Conservation (phyloP, 1,140 invertebrate genomes). For the Glomeris maerens region DNA sequence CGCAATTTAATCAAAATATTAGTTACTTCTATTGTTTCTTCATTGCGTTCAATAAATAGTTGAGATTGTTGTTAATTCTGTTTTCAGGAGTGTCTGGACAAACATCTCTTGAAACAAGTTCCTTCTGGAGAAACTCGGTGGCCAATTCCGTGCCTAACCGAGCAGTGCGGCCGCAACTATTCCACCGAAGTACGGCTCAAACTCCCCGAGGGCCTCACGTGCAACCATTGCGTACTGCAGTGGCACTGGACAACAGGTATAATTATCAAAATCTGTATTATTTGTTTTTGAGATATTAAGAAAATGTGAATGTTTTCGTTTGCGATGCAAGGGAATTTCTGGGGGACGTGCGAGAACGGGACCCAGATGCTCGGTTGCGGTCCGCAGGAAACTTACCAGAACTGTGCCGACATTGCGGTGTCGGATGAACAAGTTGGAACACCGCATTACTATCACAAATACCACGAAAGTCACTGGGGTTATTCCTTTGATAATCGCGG, state of each 20-base stretch:
- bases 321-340: slow-evolving; percentile 68
- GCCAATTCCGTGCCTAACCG: slow-evolving; percentile 11
- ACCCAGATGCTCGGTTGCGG: slow-evolving; percentile 72
- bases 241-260: slow-evolving; percentile 31
- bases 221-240: slow-evolving; percentile 26
- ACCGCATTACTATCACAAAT: background rate
- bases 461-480: too few species aligned
- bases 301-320: background rate
- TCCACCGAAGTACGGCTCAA: slow-evolving; percentile 19
- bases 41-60: too few species aligned
- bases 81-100: slow-evolving; percentile 28
- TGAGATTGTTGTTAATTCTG: too few species aligned
- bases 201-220: slow-evolving; percentile 23
- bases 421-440: background rate
- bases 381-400: slow-evolving; percentile 68
- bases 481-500: too few species aligned
- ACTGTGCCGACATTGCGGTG: slow-evolving; percentile 59
- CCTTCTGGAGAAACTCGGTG: slow-evolving; percentile 20
- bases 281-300: background rate
- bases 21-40: too few species aligned
- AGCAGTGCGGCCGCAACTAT: too few species aligned
- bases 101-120: slow-evolving; percentile 24
- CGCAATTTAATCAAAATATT: too few species aligned
- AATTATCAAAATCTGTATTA: background rate
- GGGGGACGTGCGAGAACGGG: slow-evolving; percentile 68